Base-by-base conservation (phyloP, 1,140 invertebrate species). In the Tetramorium parvispinum region DNA sequence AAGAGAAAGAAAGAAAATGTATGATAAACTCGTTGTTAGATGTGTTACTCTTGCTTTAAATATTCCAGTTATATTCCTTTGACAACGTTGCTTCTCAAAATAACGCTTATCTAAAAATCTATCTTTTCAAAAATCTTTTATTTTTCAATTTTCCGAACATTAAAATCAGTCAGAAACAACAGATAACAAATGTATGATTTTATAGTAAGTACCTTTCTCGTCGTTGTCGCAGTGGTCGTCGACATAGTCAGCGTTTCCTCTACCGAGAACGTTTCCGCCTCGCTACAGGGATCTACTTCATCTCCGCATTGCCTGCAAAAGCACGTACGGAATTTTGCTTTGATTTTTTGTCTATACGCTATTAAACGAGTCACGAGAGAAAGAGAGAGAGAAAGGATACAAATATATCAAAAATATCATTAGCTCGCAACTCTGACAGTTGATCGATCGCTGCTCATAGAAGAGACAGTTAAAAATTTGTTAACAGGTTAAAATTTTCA, bases 271-370 rank as follows among this genome's bases (percentile, higher is more conserved):
- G 90, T 94, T 76, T 95, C 95, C 5, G 92, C 89, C 63, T 95
- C 94, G 87, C 94, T 95, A 77, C 92, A 94, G 0, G 93, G 92
- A 76, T 95, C 94, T 24, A 85, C 91, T 73, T 95, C 95, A 85
- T 95, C 94, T 1, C 82, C 82, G 79, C 93, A 94, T 94, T 95
- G 94, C 61, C 94, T 94, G 76, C 40, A 71, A 85, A 81, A 90
- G 51, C 87, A 66, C 55, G 40, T 53, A 61, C 24, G 21, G n/a
- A 86, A 89, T 8, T 53, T 63, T 18, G 16, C 32, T 61, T 86
- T 8, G 10, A 27, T 5, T n/a, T 81, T 73, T 51, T 40, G 10
- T 40, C 43, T 16, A 13, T n/a, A 79, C 24, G 3, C 40, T 71
- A 27, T 24, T 57, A 40, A 53, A 71, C 3, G 53, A 75, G 13